Evolutionary conservation across 2,797 vertebrate species (phyloP).

Genomic region (Acanthurus lineatus): DNA sequence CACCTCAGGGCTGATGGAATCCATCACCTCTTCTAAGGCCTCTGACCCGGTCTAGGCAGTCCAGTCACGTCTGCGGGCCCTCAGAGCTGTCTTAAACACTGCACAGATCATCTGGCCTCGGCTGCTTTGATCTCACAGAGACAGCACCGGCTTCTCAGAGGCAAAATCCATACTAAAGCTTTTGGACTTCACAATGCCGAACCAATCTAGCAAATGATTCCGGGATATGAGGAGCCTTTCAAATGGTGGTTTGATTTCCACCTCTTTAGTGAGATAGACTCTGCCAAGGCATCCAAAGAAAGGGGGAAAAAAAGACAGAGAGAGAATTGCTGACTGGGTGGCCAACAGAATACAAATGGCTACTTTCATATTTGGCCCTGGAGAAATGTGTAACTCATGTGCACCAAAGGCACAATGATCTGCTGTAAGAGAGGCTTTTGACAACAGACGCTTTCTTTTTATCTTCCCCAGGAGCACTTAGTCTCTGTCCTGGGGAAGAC

Average conservation of each 20-base stretch:
- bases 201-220: conserved; percentile 64
- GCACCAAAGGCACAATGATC: conserved; percentile 51
- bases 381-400: conserved; percentile 50
- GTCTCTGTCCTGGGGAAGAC: conserved; percentile 34
- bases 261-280: conserved; percentile 64
- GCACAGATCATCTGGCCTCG: conserved; percentile 68
- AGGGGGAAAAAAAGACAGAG: conserved; percentile 13
- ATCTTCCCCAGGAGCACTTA: conserved; percentile 12
- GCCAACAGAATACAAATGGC: conserved; percentile 72
- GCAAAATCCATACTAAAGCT: conserved; percentile 75
- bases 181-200: conserved; percentile 66
- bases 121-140: conserved; percentile 76
- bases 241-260: conserved; percentile 70
- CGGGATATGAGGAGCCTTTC: conserved; percentile 62
- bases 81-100: conserved; percentile 65
- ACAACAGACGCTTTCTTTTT: conserved; percentile 38
- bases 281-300: conserved; percentile 46
- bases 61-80: conserved; percentile 68
- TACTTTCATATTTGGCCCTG: conserved; percentile 62
- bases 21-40: conserved; percentile 39
- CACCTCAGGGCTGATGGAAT: conserved; percentile 42
- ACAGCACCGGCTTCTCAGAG: conserved; percentile 55
- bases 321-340: conserved; percentile 40
- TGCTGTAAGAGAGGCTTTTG: conserved; percentile 40
- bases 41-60: conserved; percentile 56